Base-by-base conservation (phyloP, 2,888 invertebrate species). In the Leptura quadrifasciata region DNA sequence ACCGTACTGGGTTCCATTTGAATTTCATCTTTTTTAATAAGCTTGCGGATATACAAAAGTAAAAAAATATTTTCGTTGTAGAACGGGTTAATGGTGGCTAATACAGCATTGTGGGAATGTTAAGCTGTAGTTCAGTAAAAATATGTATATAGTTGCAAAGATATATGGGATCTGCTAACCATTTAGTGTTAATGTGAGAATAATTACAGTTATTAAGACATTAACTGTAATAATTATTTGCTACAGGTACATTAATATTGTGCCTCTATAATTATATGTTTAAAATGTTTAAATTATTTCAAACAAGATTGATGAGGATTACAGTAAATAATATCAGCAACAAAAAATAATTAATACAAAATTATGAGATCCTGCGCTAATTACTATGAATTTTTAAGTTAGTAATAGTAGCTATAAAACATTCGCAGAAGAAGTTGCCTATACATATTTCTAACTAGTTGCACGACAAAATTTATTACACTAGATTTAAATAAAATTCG, bases 171-270 rank as follows among this genome's bases (percentile, higher is more conserved):
- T 39, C 63, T 55, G 54, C 69, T 67, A 64, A 73, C 68, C 71
- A 74, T 80, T 82, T 81, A 80, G 78, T 74, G 81, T 79, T 81
- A 82, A 82, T 82, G 82, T 76, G 76, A 76, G 72, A 76, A 76
- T 76, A 76, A 76, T 76, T 76, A 76, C 52, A 72, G 68, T 68
- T 73, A 73, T 73, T 73, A 73, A 73, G 73, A 61, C 61, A 71
- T 69, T 69, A 61, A 71, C 52, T 52, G 18, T 47, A 69, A 58
- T 20, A 69, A 17, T 71, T 71, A 71, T 61, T 71, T 71, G 61
- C 18, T 47, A 47, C 47, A 9, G 31, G 24, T 31, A 60, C 70
- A 70, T 71, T 71, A 71, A 47, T 31, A 52, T 21, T 52, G 52
- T 21, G 24, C 27, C 52, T 47, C 39, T 18, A 39, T 71, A 71